Percentiles rank a stretch among this genome's conserved stretches.
These are phyloP conservation scores for Linyphia triangularis DNA, from an alignment of 2,888 invertebrate species.

Conservation along the genomic window DNA sequence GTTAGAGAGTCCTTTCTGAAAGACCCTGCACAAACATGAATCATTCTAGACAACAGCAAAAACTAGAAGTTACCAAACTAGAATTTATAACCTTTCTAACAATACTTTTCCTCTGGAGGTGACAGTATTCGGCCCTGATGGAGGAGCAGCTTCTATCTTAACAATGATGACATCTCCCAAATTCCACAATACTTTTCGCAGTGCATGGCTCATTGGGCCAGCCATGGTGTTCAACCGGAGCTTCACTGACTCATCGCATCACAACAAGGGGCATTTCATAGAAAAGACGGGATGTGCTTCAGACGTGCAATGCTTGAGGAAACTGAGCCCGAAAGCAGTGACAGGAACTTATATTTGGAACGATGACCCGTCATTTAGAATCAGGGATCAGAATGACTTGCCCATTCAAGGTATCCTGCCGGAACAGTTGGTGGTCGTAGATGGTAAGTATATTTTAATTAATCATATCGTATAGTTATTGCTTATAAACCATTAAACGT, in stretches of 20 bases:
- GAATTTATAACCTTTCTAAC: too few relatives aligned
- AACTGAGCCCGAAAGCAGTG: slow-evolving; percentile 61
- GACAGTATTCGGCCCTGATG: slow-evolving; percentile 76
- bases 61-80: background rate
- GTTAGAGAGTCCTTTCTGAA: too few relatives aligned
- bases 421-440: slow-evolving; percentile 76
- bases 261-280: slow-evolving; percentile 72
- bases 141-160: slow-evolving; percentile 75
- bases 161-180: slow-evolving; percentile 66
- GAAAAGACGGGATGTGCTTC: slow-evolving; percentile 64
- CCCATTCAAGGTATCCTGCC: slow-evolving; percentile 77
- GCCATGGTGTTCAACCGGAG: slow-evolving; percentile 75
- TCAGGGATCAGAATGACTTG: slow-evolving; percentile 77
- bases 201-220: slow-evolving; percentile 76
- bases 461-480: too few relatives aligned
- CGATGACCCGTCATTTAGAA: slow-evolving; percentile 78
- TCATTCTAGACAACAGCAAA: too few relatives aligned
- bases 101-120: slow-evolving; percentile 47
- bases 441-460: too few relatives aligned
- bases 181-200: slow-evolving; percentile 59
- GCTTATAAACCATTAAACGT: too few relatives aligned
- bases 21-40: too few relatives aligned
- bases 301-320: slow-evolving; percentile 69
- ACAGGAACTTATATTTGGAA: slow-evolving; percentile 76
- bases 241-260: slow-evolving; percentile 54